Percentiles rank a stretch among this genome's conserved stretches.
Evolutionary conservation across 2,888 invertebrate species (phyloP).

Genomic region (Leptura quadrifasciata): DNA sequence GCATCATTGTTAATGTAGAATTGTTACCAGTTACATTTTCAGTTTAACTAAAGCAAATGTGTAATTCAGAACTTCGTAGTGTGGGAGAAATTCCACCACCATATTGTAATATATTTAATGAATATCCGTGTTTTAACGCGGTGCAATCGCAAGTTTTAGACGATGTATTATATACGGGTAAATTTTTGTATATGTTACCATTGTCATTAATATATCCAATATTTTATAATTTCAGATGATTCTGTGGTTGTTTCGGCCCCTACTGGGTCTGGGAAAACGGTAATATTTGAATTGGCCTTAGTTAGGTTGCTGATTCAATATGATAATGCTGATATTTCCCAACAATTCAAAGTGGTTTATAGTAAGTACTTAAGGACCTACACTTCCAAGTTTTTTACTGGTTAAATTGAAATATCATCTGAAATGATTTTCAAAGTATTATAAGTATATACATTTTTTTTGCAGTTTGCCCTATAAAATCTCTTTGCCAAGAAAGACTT

Average conservation of each 20-base stretch:
- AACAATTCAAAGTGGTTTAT: slow-evolving; percentile 82
- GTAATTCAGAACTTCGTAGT: slow-evolving; percentile 25
- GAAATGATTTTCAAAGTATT: background rate
- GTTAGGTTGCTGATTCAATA: slow-evolving; percentile 79
- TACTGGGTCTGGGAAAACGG: slow-evolving; percentile 90
- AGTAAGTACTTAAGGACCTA: slow-evolving; percentile 74
- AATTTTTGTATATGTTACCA: slow-evolving; percentile 36
- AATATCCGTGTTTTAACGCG: slow-evolving; percentile 77
- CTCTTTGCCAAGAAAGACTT: slow-evolving; percentile 83
- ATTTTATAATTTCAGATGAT: slow-evolving; percentile 75
- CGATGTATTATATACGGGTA: slow-evolving; percentile 80
- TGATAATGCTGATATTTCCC: slow-evolving; percentile 69
- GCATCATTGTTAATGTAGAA: background rate
- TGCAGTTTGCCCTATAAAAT: slow-evolving; percentile 87
- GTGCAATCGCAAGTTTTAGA: slow-evolving; percentile 85
- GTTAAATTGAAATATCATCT: too few relatives aligned
- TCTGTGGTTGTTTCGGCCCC: slow-evolving; percentile 86
- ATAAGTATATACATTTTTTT: slow-evolving; percentile 40
- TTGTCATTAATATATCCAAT: background rate
- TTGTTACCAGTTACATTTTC: background rate
- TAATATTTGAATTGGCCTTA: slow-evolving; percentile 88
- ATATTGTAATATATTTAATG: slow-evolving; percentile 62
- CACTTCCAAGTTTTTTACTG: too few relatives aligned
- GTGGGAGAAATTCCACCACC: slow-evolving; percentile 65
- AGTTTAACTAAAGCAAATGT: background rate